Base-by-base conservation (phyloP, 2,797 vertebrate species). In the Pterois miles region DNA sequence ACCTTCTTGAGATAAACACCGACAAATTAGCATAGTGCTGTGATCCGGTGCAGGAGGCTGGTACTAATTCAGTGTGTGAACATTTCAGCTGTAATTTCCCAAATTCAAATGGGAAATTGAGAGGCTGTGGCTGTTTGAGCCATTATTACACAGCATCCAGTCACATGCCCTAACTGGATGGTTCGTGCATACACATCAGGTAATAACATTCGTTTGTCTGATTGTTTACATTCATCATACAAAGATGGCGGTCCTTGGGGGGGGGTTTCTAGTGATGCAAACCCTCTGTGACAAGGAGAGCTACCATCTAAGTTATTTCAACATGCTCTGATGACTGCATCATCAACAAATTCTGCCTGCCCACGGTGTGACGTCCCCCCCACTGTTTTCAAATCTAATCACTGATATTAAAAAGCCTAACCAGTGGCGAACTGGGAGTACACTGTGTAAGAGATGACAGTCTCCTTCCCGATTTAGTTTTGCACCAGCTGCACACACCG, bases 321-420 rank as follows among this genome's bases (percentile, higher is more conserved):
- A 74, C 88, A 80, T 59, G 74, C 71, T 74, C 73, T 33, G 43
- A 72, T 82, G 86, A 71, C 76, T 84, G 80, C 87, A 76, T 79
- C 71, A 81, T 81, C 85, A 86, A 80, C 83, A 83, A 69, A 89
- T 83, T 71, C 75, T 53, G 62, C 67, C 81, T n/a, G 59, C 71
- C 71, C 12, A 48, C 43, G 31, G 76, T 65, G 65, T 56, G 36
- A 78, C 74, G 73, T 38, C 60, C 36, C 84, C 72, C 86, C 80
- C 12, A 12, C 71, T 75, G 86, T 52, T 86, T 78, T 82, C 68
- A 66, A 70, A 84, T 92, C 76, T 80, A 91, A 91, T 92, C 85
- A 88, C 31, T 5, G 76, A 88, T 86, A 88, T 85, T 86, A 84
- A 88, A 88, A 89, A 74, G 62, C 64, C 75, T 56, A 63, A 70